Evolutionary conservation across 2,888 invertebrate genomes (phyloP), one percentile per base, ranked within the genome.

Genomic region (Drosophila borealis): DNA sequence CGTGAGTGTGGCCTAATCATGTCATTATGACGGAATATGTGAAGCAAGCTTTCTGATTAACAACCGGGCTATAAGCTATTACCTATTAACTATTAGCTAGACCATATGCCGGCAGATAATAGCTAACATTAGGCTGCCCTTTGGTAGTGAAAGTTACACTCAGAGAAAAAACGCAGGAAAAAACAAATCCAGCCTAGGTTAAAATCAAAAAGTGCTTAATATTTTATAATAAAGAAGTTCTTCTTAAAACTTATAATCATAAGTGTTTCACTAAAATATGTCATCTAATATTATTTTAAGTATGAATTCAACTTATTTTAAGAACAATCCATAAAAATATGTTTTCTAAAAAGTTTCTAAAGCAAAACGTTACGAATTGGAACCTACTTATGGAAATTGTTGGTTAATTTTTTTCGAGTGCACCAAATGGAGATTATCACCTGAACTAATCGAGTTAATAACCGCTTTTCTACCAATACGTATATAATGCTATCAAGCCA

Each of bases 81-180:
- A 34, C n/a, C 53, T 33, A 63, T 62, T 48, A 63, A 33, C 62
- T 77, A 80, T 80, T 62, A 78, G 70, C 78, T 70, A 64, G 70
- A 68, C 62, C 80, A 74, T 63, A 63, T 56, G 65, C 62, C 77
- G 74, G 49, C 50, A 46, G 64, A 48, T 74, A 81, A 87, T 77
- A 63, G 70, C 64, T 36, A 34, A 51, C 61, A 78, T 78, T 78
- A 64, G 51, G 50, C 66, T 60, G 62, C 50, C 65, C 56, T 67
- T 64, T 62, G 42, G 48, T 67, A 88, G 83, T 85, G 83, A 83
- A 83, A 83, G 83, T 86, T 72, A 63, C 54, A 53, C 53, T 53
- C 19, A 13, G 41, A 17, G 29, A 53, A 53, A 53, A 13, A 1
- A 4, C 11, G 8, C 29, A 29, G 29, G 8, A 29, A 29, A 29